These are phyloP conservation scores for Leptopterna dolabrata DNA, from an alignment of 2,888 invertebrate species.

Conservation along the genomic window DNA sequence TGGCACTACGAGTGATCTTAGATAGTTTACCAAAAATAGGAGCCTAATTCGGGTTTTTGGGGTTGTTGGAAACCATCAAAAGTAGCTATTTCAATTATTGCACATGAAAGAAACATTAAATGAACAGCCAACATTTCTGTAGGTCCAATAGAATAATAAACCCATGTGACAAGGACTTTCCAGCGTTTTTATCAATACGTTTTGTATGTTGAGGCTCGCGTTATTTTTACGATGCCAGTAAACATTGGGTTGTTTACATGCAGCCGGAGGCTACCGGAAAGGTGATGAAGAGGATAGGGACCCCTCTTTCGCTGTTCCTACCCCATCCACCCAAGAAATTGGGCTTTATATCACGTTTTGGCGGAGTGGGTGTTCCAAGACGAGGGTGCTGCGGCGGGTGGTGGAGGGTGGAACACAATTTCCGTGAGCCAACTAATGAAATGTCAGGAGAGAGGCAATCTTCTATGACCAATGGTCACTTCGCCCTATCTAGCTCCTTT, in stretches of 20 bases:
- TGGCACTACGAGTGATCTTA: too few relatives aligned
- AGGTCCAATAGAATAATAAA: too few relatives aligned
- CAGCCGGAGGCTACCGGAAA: conserved; percentile 17
- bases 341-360: conserved; percentile 58
- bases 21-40: too few relatives aligned
- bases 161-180: too few relatives aligned
- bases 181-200: too few relatives aligned
- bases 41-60: too few relatives aligned
- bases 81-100: too few relatives aligned
- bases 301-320: not conserved
- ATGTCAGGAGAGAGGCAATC: conserved; percentile 57
- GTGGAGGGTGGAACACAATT: conserved; percentile 49
- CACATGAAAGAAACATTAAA: too few relatives aligned
- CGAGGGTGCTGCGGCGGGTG: not conserved
- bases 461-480: conserved; percentile 60
- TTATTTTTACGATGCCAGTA: not conserved
- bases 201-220: too few relatives aligned
- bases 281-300: conserved; percentile 18
- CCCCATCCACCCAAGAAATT: conserved; percentile 51
- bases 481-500: conserved; percentile 56
- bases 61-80: too few relatives aligned
- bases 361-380: conserved; percentile 20
- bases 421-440: conserved; percentile 58
- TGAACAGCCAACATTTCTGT: too few relatives aligned
- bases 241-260: conserved; percentile 28